Evolutionary conservation across 2,113 vertebrate genomes (phyloP).

Genomic region (Xiphias gladius): DNA sequence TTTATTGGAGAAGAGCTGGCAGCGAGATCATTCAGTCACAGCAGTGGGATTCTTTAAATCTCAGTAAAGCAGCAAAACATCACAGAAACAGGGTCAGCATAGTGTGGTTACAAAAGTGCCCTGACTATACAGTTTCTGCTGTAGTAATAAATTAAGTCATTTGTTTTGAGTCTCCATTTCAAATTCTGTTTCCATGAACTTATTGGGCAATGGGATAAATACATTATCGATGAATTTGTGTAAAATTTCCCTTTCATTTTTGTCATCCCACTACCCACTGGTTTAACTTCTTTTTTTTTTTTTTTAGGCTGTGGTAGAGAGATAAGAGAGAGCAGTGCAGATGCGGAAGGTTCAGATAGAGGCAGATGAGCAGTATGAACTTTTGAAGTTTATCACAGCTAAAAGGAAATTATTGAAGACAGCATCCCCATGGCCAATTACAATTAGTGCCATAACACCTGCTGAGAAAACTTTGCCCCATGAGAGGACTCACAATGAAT

Average conservation of each 20-base stretch:
- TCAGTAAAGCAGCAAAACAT: background rate
- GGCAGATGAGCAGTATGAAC: slow-evolving; percentile 8
- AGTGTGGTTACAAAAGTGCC: no score
- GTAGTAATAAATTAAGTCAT: background rate
- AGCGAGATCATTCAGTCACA: background rate
- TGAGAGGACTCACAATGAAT: background rate
- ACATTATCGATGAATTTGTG: background rate
- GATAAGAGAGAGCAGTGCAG: background rate
- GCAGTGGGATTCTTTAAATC: background rate
- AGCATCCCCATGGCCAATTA: background rate
- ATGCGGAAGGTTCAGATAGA: slow-evolving; percentile 11
- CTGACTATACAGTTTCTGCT: no score
- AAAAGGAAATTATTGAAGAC: slow-evolving; percentile 20
- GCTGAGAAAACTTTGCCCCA: background rate
- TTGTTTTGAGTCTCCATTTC: background rate
- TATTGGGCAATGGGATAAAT: background rate
- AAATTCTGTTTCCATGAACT: background rate
- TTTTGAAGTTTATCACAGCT: slow-evolving; percentile 35
- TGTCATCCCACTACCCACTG: background rate
- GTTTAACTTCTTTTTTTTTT: no score
- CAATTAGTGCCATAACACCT: slow-evolving; percentile 3
- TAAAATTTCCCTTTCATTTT: background rate
- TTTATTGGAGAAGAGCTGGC: background rate
- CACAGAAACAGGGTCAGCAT: background rate
- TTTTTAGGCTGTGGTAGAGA: slow-evolving; percentile 1